Base-by-base conservation (phyloP, 2,113 vertebrate species). In the Manacus vitellinus region DNA sequence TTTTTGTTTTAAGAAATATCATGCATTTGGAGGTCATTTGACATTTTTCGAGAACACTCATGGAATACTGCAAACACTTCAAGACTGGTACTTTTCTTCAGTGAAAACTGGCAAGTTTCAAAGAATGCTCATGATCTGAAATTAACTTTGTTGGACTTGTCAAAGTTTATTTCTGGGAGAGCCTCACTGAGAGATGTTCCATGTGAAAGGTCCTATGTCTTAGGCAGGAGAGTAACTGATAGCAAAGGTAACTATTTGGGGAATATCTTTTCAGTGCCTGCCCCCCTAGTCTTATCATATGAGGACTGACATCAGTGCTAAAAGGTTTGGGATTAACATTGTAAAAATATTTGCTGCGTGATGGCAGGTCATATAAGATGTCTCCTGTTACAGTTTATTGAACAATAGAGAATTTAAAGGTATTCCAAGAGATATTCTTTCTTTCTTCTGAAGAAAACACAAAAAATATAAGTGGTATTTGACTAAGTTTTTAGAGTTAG, bases 131-230 rank as follows among this genome's bases (percentile, higher is more conserved):
- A 63, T 30, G 23, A 58, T 12, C 43, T 84, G 55, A 62, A 58
- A 78, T 37, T 8, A 74, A 72, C 13, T 11, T 35, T 51, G 49
- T 35, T 33, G 18, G 49, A 39, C 30, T 65, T 76, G 16, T 47
- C 0, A 0, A 79, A 61, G 24, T 51, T 91, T 56, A 30, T 62
- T 56, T 76, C 79, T 75, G 9, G 4, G 16, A 75, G 4, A 37
- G 21, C 20, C 33, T 91, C 66, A 31, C 15, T 82, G 51, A 49
- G 35, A 71, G 7, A 31, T 58, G 21, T 16, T 74, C 18, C 12
- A 30, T 0, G 0, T 43, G 25, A 72, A 76, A 87, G 8, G 23
- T 55, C 17, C 12, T 59, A 37, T 0, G 2, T 68, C 28, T 35
- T 19, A 16, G 13, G 24, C 11, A 85, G 21, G 27, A 83, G 78